phyloP scores from a whole-genome alignment of 2,888 invertebrate genomes.

The Dryocosmus kuriphilus region DNA sequence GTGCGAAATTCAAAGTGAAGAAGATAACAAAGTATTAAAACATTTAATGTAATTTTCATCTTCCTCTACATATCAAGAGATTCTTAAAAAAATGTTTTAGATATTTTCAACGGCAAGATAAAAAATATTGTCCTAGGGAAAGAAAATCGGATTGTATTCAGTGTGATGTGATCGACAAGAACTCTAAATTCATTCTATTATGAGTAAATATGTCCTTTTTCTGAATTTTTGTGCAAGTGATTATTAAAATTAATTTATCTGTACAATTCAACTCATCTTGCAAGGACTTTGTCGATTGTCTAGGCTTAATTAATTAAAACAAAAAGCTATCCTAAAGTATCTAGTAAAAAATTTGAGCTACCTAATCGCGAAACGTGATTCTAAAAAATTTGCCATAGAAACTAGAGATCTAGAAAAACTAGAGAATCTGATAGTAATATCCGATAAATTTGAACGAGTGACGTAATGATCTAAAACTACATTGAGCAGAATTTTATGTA shows the following conservation, averaged over 20 bases:
- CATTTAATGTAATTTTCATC: neutral
- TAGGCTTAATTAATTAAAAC: slow-evolving; percentile 17
- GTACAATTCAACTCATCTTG: slow-evolving; percentile 17
- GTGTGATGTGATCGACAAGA: neutral
- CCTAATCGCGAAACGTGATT: neutral
- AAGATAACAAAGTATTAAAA: neutral
- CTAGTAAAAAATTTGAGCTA: slow-evolving; percentile 9
- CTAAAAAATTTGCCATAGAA: neutral
- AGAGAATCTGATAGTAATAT: slow-evolving; percentile 18
- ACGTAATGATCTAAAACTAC: slow-evolving; percentile 33
- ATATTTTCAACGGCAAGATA: neutral
- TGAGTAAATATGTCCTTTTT: neutral
- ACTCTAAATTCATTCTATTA: slow-evolving; percentile 22
- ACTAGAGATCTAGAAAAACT: slow-evolving; percentile 21
- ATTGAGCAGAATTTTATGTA: slow-evolving; percentile 33
- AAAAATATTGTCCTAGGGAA: neutral
- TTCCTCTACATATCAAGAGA: neutral
- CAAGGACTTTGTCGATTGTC: slow-evolving; percentile 33
- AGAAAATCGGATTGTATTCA: neutral
- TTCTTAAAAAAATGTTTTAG: neutral
- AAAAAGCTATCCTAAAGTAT: slow-evolving; percentile 23
- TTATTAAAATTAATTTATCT: slow-evolving; percentile 12
- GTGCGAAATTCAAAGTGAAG: neutral
- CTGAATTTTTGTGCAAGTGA: neutral
- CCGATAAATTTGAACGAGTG: slow-evolving; percentile 15